These are phyloP conservation scores for Orycteropus afer DNA, from an alignment of 2,113 vertebrate genomes.

Conservation along the genomic window DNA sequence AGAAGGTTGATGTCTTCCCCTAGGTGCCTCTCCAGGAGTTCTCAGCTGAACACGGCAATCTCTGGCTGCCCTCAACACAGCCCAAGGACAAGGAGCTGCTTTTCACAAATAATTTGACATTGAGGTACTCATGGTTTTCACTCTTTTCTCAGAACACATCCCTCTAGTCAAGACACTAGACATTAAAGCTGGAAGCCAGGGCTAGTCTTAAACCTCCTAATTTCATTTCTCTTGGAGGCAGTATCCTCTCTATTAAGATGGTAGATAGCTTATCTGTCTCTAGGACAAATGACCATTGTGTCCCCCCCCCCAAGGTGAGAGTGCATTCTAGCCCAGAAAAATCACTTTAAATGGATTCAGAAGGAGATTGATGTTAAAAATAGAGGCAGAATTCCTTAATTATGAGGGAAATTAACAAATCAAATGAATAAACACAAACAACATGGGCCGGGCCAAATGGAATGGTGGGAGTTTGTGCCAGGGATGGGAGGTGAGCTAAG, in stretches of 20 bases:
- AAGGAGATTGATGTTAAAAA: not conserved
- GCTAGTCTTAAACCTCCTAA: not conserved
- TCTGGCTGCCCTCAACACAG: not conserved
- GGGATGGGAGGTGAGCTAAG: not conserved
- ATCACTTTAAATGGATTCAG: constrained; percentile 32
- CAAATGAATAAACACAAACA: not conserved
- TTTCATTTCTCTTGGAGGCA: not conserved
- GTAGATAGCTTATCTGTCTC: not conserved
- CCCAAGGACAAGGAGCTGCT: not conserved
- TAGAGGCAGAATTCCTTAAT: not conserved
- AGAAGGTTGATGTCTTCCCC: not conserved
- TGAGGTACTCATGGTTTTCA: not conserved
- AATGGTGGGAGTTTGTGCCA: not conserved
- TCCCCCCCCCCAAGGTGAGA: not conserved
- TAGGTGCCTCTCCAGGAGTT: not conserved
- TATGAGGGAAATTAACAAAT: not conserved
- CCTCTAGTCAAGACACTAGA: not conserved
- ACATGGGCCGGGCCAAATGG: not conserved
- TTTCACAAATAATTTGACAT: not conserved
- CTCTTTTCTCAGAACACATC: not conserved
- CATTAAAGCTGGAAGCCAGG: not conserved
- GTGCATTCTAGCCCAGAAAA: constrained; percentile 17
- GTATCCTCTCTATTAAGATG: not conserved
- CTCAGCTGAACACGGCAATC: not conserved
- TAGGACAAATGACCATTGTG: not conserved